phyloP scores from a whole-genome alignment of 2,888 invertebrate genomes.

The Ornithoptera priamus region DNA sequence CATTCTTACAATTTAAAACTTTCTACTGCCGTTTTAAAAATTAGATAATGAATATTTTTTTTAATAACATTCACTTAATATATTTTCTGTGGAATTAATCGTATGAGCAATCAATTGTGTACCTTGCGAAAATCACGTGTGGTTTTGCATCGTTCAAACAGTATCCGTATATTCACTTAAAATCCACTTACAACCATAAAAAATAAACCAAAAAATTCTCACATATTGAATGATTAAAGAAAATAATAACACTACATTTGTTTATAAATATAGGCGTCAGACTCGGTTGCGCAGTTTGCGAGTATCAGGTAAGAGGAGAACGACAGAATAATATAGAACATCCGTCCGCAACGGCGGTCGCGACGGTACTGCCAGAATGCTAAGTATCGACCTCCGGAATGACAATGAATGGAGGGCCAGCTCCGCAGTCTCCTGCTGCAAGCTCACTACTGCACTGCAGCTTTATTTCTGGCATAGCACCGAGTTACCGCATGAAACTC shows the following conservation, averaged over 20 bases:
- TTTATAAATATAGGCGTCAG: constrained; percentile 65
- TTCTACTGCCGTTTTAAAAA: background rate
- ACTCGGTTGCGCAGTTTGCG: constrained; percentile 37
- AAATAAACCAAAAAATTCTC: constrained; percentile 16
- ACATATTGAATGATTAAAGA: background rate
- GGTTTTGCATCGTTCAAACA: constrained; percentile 13
- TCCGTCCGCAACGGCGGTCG: constrained; percentile 56
- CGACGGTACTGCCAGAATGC: constrained; percentile 57
- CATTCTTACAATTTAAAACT: background rate
- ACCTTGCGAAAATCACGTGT: constrained; percentile 26
- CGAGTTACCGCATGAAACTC: constrained; percentile 48
- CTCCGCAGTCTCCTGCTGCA: constrained; percentile 72
- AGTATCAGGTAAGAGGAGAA: constrained; percentile 37
- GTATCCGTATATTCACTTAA: constrained; percentile 17
- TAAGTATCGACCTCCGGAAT: constrained; percentile 47
- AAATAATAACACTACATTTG: constrained; percentile 40
- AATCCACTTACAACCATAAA: constrained; percentile 32
- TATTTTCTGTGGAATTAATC: background rate
- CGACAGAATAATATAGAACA: constrained; percentile 36
- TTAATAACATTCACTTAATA: background rate
- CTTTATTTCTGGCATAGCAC: constrained; percentile 76
- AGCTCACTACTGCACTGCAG: constrained; percentile 77
- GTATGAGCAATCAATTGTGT: constrained; percentile 3
- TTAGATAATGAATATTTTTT: background rate
- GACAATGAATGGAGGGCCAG: constrained; percentile 63